Evolutionary conservation across 2,113 vertebrate genomes (phyloP).

Genomic region (Poecilia latipinna): DNA sequence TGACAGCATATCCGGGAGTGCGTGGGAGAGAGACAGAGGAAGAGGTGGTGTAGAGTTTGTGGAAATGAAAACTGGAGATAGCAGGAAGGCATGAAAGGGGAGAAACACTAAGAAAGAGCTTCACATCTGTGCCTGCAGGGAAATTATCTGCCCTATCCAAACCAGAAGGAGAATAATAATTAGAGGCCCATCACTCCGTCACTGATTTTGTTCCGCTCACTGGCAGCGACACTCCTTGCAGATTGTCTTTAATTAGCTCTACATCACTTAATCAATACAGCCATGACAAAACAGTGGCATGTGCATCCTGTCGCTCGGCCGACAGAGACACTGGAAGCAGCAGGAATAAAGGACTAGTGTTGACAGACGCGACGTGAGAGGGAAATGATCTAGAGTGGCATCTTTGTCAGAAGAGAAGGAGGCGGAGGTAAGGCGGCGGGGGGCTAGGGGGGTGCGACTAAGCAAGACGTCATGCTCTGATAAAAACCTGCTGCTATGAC

Average conservation of each 20-base stretch:
- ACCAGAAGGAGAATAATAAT: slow-evolving; percentile 72
- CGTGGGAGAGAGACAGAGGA: slow-evolving; percentile 17
- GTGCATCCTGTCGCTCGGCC: slow-evolving; percentile 44
- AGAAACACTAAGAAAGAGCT: slow-evolving; percentile 39
- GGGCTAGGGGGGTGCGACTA: neutral
- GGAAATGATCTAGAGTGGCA: slow-evolving; percentile 62
- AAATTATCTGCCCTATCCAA: slow-evolving; percentile 67
- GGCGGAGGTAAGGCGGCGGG: no score
- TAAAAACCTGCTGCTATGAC: slow-evolving; percentile 47
- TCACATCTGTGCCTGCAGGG: slow-evolving; percentile 54
- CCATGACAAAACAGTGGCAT: slow-evolving; percentile 65
- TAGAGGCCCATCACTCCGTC: slow-evolving; percentile 61
- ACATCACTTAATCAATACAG: slow-evolving; percentile 71
- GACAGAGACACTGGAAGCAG: slow-evolving; percentile 42
- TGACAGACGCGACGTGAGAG: slow-evolving; percentile 49
- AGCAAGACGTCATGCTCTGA: slow-evolving; percentile 40
- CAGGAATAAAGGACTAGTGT: slow-evolving; percentile 39
- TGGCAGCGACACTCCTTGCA: slow-evolving; percentile 60
- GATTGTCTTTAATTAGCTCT: slow-evolving; percentile 76
- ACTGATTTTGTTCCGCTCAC: slow-evolving; percentile 63
- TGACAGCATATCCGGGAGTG: slow-evolving; percentile 22
- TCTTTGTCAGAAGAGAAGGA: slow-evolving; percentile 36
- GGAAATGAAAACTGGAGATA: slow-evolving; percentile 59
- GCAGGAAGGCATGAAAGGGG: slow-evolving; percentile 32
- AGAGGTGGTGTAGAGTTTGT: slow-evolving; percentile 37